Evolutionary conservation across 2,113 vertebrate species (phyloP), one percentile per base, ranked within the genome.

Genomic region (Pteruthius melanotis): DNA sequence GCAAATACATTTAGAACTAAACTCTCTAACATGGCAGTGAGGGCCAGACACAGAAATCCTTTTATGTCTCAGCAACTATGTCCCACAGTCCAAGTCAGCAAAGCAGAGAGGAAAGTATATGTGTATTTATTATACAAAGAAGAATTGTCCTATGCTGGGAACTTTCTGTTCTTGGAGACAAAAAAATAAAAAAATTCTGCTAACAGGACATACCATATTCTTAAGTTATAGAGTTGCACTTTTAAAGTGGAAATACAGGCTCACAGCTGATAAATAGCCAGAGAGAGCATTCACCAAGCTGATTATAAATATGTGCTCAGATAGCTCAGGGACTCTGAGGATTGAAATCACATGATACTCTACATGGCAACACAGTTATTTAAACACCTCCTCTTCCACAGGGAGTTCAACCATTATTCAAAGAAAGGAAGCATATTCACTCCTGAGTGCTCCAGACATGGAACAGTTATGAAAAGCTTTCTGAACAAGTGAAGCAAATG

Each of bases 261-360:
- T 90, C 60, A 81, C 20, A 84, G 57, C 49, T 89, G 87, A 91
- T 61, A 90, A 81, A 85, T 31, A 94, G 60, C 83, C 69, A 83
- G 79, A 79, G 52, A 94, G 28, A 52, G 53, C 35, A 61, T 75
- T 93, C 83, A 94, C 44, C 30, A 79, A 42, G 64, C 33, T 89
- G 77, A 89, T 87, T 81, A 79, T 90, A 95, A 91, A 91, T 89
- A 87, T 17, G 59, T 52, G 35, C 47, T 93, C 76, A 87, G 76
- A 90, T 83, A 94, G 85, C 72, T 92, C 76, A 50, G 90, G 47
- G 92, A 83, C 70, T 89, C 54, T 50, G 69, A 97, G 90, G 59
- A 24, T n/a, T 92, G 86, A 90, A 91, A 92, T 94, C 30, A 64
- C 40, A 63, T 95, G 88, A 89, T 78, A 77, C 47, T 83, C 65